Evolutionary conservation across 2,113 vertebrate species (phyloP).

Genomic region (Gavia stellata): DNA sequence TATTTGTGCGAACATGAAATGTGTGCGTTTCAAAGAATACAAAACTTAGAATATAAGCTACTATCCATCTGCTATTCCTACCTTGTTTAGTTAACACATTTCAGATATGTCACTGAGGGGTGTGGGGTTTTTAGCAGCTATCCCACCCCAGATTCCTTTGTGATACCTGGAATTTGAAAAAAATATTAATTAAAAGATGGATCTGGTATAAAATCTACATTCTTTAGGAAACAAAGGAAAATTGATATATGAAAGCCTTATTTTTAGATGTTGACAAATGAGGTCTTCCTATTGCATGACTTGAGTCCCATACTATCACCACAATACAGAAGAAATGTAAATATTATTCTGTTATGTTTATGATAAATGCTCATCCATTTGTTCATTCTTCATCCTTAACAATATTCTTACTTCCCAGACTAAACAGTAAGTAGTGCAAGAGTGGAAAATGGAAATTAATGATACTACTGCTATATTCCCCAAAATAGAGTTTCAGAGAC

Average conservation of each 20-base stretch:
- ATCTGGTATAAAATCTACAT: not conserved
- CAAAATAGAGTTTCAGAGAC: not conserved
- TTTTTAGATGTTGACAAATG: not conserved
- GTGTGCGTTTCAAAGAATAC: not conserved
- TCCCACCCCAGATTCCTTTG: not conserved
- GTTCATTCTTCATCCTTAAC: not conserved
- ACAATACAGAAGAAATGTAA: not conserved
- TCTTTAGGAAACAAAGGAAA: not conserved
- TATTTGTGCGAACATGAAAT: not conserved
- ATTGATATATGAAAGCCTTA: not conserved
- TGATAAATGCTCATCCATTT: not conserved
- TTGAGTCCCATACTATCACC: not conserved
- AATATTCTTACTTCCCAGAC: not conserved
- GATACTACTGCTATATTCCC: not conserved
- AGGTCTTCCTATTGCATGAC: not conserved
- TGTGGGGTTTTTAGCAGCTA: not conserved
- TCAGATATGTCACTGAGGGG: not conserved
- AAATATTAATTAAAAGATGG: not conserved
- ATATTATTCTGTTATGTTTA: not conserved
- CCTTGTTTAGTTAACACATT: not conserved
- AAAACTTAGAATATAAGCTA: not conserved
- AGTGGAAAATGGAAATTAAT: not conserved
- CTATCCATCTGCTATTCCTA: not conserved
- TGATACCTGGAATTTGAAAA: not conserved
- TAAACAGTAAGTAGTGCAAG: not conserved